A percentile compares a stretch with the other conserved stretches of the same genome.
Conservation (phyloP, 2,888 invertebrate genomes). For the Sarcophaga caerulescens region DNA sequence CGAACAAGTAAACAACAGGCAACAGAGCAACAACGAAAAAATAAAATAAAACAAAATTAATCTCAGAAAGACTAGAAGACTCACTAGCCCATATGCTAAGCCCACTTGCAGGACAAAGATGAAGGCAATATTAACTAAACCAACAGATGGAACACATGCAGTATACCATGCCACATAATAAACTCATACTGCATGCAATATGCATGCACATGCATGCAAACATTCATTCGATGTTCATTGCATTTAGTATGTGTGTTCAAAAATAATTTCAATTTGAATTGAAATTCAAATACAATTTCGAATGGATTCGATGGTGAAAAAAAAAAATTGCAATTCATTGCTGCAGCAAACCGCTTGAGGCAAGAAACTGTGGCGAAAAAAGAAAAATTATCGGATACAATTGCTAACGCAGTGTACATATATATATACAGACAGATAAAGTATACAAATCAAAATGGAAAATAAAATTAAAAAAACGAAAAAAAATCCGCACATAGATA, state of each 20-base stretch:
- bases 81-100: constrained; percentile 32
- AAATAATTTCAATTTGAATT: constrained; percentile 64
- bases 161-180: not conserved
- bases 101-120: constrained; percentile 20
- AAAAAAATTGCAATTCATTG: constrained; percentile 50
- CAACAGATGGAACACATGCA: constrained; percentile 28
- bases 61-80: constrained; percentile 27
- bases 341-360: constrained; percentile 31
- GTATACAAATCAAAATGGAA: constrained; percentile 41
- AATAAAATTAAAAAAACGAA: not conserved
- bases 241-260: constrained; percentile 1
- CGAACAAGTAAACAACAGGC: not conserved
- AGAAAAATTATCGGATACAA: constrained; percentile 47
- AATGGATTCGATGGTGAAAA: constrained; percentile 1
- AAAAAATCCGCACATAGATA: constrained; percentile 29
- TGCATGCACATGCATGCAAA: not conserved
- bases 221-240: too few species aligned
- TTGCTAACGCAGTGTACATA: constrained; percentile 39
- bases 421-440: constrained; percentile 44
- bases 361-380: constrained; percentile 25
- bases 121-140: constrained; percentile 52
- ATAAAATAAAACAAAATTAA: constrained; percentile 20
- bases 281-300: constrained; percentile 57
- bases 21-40: too few species aligned
- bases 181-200: not conserved